A percentile compares a stretch with the other conserved stretches of the same genome.
Evolutionary conservation across 2,797 vertebrate genomes (phyloP).

Genomic region (Molossus alvarezi): DNA sequence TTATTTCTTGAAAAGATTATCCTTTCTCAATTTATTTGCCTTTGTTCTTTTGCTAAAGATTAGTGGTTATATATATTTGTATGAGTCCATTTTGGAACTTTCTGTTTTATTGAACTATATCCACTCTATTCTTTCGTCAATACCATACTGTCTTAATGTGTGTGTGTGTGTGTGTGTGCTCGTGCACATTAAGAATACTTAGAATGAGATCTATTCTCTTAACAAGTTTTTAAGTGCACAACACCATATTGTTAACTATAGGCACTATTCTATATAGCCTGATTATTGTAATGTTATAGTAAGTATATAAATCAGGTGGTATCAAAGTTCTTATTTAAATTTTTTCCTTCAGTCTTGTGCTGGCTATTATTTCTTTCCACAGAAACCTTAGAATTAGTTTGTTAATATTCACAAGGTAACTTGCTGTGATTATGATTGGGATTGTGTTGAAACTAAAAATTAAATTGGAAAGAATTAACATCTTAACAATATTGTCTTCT

Average conservation of each 20-base stretch:
- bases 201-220: too few relatives aligned
- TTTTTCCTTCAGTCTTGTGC: too few relatives aligned
- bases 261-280: too few relatives aligned
- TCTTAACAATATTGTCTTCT: neutral
- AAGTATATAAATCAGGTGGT: neutral
- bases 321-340: neutral
- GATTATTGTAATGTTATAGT: neutral
- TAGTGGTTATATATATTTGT: neutral
- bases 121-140: neutral
- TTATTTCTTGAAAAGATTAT: neutral
- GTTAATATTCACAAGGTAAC: neutral
- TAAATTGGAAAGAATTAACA: neutral
- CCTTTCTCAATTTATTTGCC: neutral
- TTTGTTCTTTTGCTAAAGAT: neutral
- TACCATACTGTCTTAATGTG: neutral
- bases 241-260: too few relatives aligned
- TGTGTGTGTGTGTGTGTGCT: too few relatives aligned
- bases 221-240: too few relatives aligned
- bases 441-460: neutral
- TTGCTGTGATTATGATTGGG: neutral
- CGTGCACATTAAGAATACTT: too few relatives aligned
- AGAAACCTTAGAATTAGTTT: neutral
- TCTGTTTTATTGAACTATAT: neutral
- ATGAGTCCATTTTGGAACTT: neutral
- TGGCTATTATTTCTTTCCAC: neutral